A percentile compares a stretch with the other conserved stretches of the same genome.
These are phyloP conservation scores for Camponotus floridanus DNA, from an alignment of 1,140 invertebrate species.

Conservation along the genomic window DNA sequence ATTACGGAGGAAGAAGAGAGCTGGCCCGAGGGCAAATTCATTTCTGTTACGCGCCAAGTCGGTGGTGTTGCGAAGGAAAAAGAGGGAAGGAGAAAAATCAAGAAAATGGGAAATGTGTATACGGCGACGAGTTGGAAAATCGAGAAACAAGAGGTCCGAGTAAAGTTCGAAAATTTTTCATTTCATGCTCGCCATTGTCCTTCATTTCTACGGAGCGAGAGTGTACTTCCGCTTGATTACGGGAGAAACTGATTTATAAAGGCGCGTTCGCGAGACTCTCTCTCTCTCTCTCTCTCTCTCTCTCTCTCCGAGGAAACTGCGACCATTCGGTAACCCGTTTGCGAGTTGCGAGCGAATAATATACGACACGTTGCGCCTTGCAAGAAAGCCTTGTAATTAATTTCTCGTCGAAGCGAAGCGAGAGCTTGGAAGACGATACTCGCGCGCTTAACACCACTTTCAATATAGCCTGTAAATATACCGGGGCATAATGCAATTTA, in stretches of 20 bases:
- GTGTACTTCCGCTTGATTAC: constrained; percentile 65
- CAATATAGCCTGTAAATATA: constrained; percentile 57
- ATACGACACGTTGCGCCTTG: constrained; percentile 43
- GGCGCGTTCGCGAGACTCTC: constrained; percentile 52
- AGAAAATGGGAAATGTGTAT: constrained; percentile 64
- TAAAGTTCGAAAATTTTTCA: constrained; percentile 71
- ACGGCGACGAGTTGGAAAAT: constrained; percentile 56
- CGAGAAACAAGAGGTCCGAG: constrained; percentile 62
- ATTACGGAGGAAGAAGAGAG: constrained; percentile 13
- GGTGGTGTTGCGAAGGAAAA: background rate
- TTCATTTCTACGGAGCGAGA: constrained; percentile 6
- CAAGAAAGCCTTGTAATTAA: constrained; percentile 57
- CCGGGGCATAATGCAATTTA: constrained; percentile 60
- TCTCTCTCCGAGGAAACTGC: constrained; percentile 30
- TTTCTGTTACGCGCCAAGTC: constrained; percentile 50
- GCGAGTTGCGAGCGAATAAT: constrained; percentile 52
- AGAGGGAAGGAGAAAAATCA: constrained; percentile 59
- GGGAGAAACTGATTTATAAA: constrained; percentile 72
- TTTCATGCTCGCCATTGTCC: constrained; percentile 43
- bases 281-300: no score
- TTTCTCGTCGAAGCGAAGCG: constrained; percentile 49
- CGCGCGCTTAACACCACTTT: constrained; percentile 61
- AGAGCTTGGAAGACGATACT: constrained; percentile 56
- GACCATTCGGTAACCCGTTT: constrained; percentile 62
- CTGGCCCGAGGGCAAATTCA: constrained; percentile 60